Conservation (phyloP, 2,113 vertebrate genomes). For the Bufo bufo region DNA sequence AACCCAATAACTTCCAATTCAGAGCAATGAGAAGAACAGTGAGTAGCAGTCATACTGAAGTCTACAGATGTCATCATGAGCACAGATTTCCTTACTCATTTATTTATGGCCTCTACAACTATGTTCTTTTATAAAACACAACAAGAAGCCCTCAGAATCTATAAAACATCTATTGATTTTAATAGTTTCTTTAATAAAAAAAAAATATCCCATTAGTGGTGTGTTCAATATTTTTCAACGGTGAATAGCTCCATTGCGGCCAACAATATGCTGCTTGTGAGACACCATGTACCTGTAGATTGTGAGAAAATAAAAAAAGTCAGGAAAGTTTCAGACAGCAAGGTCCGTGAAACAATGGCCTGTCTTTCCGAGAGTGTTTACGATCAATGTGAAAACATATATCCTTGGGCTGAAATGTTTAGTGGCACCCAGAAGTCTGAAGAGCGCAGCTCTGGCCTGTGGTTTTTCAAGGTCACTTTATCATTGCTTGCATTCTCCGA, state of each 20-base stretch:
- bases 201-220: slow-evolving; percentile 2
- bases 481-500: slow-evolving; percentile 76
- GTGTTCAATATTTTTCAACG: not conserved
- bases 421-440: slow-evolving; percentile 84
- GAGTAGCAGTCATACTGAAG: not conserved
- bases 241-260: not conserved
- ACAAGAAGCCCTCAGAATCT: not conserved
- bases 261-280: slow-evolving; percentile 20
- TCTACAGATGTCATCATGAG: not conserved
- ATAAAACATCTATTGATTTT: slow-evolving; percentile 8
- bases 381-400: slow-evolving; percentile 73
- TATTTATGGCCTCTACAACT: not conserved
- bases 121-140: not conserved
- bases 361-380: slow-evolving; percentile 79
- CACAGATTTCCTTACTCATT: not conserved
- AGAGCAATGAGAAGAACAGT: not conserved
- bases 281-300: slow-evolving; percentile 41
- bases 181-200: not conserved
- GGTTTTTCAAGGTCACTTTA: slow-evolving; percentile 82
- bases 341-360: slow-evolving; percentile 76
- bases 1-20: not conserved
- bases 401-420: slow-evolving; percentile 86
- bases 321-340: slow-evolving; percentile 67
- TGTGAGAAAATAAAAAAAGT: slow-evolving; percentile 13
- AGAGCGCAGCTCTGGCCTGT: slow-evolving; percentile 80